Evolutionary conservation across 1,140 invertebrate genomes (phyloP), one percentile per base, ranked within the genome.

Genomic region (Bombus fervidus): DNA sequence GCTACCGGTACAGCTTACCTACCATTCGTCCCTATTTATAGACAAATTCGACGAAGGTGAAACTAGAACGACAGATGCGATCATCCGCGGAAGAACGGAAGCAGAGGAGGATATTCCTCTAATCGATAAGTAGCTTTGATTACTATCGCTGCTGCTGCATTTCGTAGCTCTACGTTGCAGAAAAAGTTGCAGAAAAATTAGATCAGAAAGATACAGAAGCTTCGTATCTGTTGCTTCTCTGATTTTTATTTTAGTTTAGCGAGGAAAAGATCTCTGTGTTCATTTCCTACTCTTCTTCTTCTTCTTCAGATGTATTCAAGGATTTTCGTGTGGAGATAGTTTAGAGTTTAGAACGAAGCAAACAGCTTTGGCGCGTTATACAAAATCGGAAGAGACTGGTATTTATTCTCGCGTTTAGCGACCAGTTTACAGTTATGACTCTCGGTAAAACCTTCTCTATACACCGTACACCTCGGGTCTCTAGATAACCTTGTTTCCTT

Each of bases 1-100:
- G 83, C 83, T 85, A 73, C 83, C 83, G 83, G 83, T 85, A 88
- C 81, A 39, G 85, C 76, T 88, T 87, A 90, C 83, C 71, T 80
- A 81, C 81, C 81, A 83, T 86, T 90, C 74, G 80, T 66, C 88
- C 87, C 86, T 90, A 88, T 90, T 90, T 90, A 90, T 90, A 90
- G 89, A 82, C 81, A 76, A 81, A 83, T 86, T 75, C 62, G 53
- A 84, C 62, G 86, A 88, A 88, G 80, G 81, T 86, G 83, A 87
- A 78, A 82, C 83, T 86, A 66, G 68, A 87, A 34, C 87, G 76
- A 80, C 83, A 85, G 77, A 85, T 85, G 83, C 83, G 76, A 39
- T 77, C 74, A 57, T 83, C 81, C 68, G 83, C 76, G 77, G 83
- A 85, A 85, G 77, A 85, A 85, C 68, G 77, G 77, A 80, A 85